These are phyloP conservation scores for Pipistrellus pipistrellus DNA, from an alignment of 2,797 vertebrate genomes.

Conservation along the genomic window DNA sequence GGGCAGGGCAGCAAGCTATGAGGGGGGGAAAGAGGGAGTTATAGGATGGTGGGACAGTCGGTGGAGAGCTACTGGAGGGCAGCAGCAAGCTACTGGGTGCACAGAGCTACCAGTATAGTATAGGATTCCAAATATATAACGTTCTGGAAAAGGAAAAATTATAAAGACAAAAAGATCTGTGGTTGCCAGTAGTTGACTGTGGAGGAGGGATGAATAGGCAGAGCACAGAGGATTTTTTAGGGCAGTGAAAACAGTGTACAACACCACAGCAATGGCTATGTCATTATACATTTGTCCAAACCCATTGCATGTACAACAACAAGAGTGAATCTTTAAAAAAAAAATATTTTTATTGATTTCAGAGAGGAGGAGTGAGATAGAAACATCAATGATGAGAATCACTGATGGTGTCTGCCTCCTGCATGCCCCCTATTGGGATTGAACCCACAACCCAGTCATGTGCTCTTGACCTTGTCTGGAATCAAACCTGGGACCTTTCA, in stretches of 20 bases:
- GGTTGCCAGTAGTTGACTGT: neutral
- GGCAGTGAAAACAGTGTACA: neutral
- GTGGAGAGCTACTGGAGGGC: too few relatives aligned
- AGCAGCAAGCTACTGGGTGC: too few relatives aligned
- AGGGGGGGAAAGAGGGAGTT: too few relatives aligned
- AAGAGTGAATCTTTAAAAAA: neutral
- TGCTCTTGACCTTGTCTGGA: too few relatives aligned
- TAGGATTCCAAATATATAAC: neutral
- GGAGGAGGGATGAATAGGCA: neutral
- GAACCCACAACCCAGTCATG: too few relatives aligned
- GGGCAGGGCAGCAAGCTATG: too few relatives aligned
- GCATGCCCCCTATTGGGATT: too few relatives aligned
- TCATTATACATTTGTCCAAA: neutral
- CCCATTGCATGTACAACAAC: neutral
- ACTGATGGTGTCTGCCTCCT: too few relatives aligned
- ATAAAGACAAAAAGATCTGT: neutral
- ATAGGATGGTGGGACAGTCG: too few relatives aligned
- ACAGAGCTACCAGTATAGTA: neutral
- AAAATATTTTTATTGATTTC: too few relatives aligned
- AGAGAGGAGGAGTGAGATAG: neutral
- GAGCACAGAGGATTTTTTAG: neutral
- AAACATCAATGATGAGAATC: neutral
- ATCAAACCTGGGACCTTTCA: too few relatives aligned
- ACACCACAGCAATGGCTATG: neutral
- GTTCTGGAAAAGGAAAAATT: conserved; percentile 17